Conservation (phyloP, 2,113 vertebrate species). For the Phoenicopterus ruber region DNA sequence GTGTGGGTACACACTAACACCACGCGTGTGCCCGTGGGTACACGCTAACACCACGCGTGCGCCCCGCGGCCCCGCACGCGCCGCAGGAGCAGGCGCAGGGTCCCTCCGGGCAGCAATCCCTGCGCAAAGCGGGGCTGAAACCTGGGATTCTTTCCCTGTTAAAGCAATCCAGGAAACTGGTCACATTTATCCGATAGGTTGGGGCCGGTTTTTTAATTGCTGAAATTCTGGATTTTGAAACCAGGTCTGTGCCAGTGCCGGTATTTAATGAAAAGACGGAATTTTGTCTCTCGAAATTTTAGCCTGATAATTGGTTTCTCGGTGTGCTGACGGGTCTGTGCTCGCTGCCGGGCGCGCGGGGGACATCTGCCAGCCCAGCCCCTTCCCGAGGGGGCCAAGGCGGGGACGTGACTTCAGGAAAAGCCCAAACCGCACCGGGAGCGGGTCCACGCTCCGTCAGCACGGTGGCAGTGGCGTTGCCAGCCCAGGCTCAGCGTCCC, state of each 20-base stretch:
- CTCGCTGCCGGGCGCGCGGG: fast-evolving
- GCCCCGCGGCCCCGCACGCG: neutral
- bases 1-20: fast-evolving
- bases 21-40: neutral
- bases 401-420: fast-evolving
- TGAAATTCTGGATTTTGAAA: neutral
- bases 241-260: fast-evolving
- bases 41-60: fast-evolving
- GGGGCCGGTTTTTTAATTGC: neutral
- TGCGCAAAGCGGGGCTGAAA: neutral
- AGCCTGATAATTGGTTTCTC: fast-evolving
- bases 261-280: neutral
- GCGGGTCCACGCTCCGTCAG: fast-evolving
- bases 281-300: neutral
- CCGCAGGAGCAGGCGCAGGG: fast-evolving
- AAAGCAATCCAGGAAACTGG: neutral
- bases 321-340: fast-evolving
- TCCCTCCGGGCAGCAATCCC: neutral
- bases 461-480: fast-evolving
- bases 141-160: neutral
- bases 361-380: neutral
- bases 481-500: neutral
- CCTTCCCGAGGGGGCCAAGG: neutral
- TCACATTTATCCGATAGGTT: fast-evolving
- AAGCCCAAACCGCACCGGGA: fast-evolving